Evolutionary conservation across 2,113 vertebrate species (phyloP).

Genomic region (Coracopsis vasa): DNA sequence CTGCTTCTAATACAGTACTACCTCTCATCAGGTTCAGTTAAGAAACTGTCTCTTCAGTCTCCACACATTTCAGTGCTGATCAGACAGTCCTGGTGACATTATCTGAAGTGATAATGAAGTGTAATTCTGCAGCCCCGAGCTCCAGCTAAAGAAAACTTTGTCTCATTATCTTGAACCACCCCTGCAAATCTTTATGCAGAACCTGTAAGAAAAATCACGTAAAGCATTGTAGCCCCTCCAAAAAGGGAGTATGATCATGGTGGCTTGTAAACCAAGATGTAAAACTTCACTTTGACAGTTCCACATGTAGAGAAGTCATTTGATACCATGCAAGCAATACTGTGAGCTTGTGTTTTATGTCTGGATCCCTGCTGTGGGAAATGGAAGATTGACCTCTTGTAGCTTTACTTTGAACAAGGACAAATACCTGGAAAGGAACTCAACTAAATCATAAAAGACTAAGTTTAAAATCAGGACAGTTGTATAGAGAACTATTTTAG

Average conservation of each 20-base stretch:
- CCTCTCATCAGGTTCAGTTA: background rate
- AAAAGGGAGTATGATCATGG: background rate
- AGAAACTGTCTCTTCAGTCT: background rate
- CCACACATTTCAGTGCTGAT: background rate
- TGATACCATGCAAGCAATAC: background rate
- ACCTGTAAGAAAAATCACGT: background rate
- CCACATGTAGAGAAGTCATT: background rate
- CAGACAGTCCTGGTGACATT: background rate
- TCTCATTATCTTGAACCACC: background rate
- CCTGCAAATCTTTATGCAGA: background rate
- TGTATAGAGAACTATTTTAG: background rate
- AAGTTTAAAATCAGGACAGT: background rate
- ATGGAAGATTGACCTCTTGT: background rate
- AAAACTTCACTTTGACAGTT: background rate
- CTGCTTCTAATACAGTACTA: background rate
- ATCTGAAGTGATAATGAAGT: background rate
- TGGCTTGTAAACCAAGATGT: background rate
- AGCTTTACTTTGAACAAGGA: background rate
- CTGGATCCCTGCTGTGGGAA: background rate
- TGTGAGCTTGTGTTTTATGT: background rate
- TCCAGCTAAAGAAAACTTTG: background rate
- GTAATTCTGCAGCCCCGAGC: background rate
- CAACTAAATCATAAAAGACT: background rate
- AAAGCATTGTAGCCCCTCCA: background rate
- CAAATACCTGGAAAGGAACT: background rate